Evolutionary conservation across 2,888 invertebrate species (phyloP), one percentile per base, ranked within the genome.

Genomic region (Pristionchus exspectatus): DNA sequence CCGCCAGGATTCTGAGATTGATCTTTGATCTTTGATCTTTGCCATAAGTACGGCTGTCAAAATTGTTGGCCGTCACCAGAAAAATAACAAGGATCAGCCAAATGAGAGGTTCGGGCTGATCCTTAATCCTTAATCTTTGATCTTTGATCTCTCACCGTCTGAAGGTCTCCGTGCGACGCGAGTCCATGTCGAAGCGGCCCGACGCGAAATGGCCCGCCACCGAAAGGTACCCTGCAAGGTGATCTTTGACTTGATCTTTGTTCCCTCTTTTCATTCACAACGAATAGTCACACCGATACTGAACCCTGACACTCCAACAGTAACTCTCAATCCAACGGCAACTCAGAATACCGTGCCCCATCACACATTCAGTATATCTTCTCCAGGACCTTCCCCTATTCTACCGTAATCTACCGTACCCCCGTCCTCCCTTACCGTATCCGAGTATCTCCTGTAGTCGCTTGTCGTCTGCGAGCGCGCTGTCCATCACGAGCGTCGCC

Each of bases 201-300:
- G 27, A 2, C 9, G 81, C 81, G 81, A 81, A 81, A 54, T 44
- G 50, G 24, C 50, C 50, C 10, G 81, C 81, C 14, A 54, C 81
- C 14, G 50, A 50, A 1, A 81, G 81, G 18, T 54, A 50, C 14
- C 81, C 81, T 81, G 1, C 30, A 50, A 38, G 12, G n/a, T 24
- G 33, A 81, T 63, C 63, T 74, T 74, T 69, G 69, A 27, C 38
- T 38, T 38, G 66, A 66, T 66, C n/a, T 66, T 66, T 66, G n/a
- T 4, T 66, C 66, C 1, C 66, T 66, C 66, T 59, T 59, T 21
- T 21, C 59, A 38, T 38, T 5, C 3, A 38, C 38, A 38, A 38
- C 38, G 38, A 38, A 38, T n/a, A n/a, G n/a, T n/a, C n/a, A n/a
- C n/a, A n/a, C n/a, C 38, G 38, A 38, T 2, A 38, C 38, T 38